phyloP scores from a whole-genome alignment of 1,140 invertebrate genomes.

The Popillia japonica region DNA sequence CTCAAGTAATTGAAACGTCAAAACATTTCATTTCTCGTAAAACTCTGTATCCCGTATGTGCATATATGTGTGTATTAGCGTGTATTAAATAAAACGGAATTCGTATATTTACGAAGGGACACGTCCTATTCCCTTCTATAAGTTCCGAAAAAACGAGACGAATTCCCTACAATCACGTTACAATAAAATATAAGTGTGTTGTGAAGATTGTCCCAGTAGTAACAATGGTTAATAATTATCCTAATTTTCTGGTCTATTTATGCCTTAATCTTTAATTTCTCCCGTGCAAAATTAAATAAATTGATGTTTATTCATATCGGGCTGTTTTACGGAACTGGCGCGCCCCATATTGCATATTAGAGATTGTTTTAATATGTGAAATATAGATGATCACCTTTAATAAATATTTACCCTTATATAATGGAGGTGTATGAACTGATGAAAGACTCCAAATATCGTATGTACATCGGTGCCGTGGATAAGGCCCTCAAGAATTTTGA shows the following conservation, averaged over 20 bases:
- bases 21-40: not conserved
- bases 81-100: not conserved
- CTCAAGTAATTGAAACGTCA: constrained; percentile 11
- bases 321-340: not conserved
- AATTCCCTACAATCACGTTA: not conserved
- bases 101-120: not conserved
- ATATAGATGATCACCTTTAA: not conserved
- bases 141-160: not conserved
- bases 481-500: constrained; percentile 93
- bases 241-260: not conserved
- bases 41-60: not conserved
- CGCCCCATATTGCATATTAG: not conserved
- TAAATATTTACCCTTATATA: constrained; percentile 22
- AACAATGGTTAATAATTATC: not conserved
- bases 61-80: not conserved
- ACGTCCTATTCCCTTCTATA: not conserved
- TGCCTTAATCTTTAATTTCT: not conserved
- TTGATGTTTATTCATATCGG: not conserved
- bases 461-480: constrained; percentile 83
- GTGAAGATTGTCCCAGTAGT: not conserved
- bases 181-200: not conserved
- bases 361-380: constrained; percentile 8
- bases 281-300: not conserved
- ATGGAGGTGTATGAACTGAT: constrained; percentile 77
- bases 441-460: constrained; percentile 80